These are phyloP conservation scores for Eupithecia inturbata DNA, from an alignment of 2,888 invertebrate species.

Conservation along the genomic window DNA sequence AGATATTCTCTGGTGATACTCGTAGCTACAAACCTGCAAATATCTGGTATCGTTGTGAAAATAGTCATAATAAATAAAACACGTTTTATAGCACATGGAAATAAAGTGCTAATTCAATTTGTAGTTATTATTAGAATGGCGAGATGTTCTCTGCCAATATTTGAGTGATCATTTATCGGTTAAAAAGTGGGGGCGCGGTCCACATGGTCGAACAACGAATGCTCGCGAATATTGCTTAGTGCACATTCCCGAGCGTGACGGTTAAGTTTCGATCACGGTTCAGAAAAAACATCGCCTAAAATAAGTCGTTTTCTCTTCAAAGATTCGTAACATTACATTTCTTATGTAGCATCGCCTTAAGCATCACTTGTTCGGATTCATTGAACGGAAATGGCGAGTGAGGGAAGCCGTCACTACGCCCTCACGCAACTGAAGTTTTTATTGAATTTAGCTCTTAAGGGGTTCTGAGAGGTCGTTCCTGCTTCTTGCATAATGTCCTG, in stretches of 20 bases:
- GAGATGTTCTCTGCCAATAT: slow-evolving; percentile 35
- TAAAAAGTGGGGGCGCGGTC: slow-evolving; percentile 7
- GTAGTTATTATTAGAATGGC: slow-evolving; percentile 35
- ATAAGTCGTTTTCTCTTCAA: neutral
- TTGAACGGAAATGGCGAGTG: slow-evolving; percentile 58
- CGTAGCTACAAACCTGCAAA: neutral
- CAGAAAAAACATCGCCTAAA: neutral
- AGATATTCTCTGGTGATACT: too few species aligned
- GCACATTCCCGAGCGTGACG: neutral
- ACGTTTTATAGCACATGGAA: slow-evolving; percentile 20
- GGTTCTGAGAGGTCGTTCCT: slow-evolving; percentile 38
- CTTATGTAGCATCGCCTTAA: slow-evolving; percentile 19
- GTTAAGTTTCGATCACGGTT: neutral
- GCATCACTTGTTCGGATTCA: slow-evolving; percentile 50
- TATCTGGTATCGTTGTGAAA: slow-evolving; percentile 3
- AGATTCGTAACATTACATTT: neutral
- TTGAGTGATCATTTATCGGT: slow-evolving; percentile 33
- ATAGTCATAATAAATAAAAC: slow-evolving; percentile 5
- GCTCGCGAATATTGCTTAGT: neutral
- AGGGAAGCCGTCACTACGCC: slow-evolving; percentile 60
- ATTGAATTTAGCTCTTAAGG: slow-evolving; percentile 63
- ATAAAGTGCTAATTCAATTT: slow-evolving; percentile 41
- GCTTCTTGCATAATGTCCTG: slow-evolving; percentile 20
- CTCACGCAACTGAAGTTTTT: slow-evolving; percentile 52
- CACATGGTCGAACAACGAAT: slow-evolving; percentile 8